A percentile compares a stretch with the other conserved stretches of the same genome.
These are phyloP conservation scores for Nylanderia fulva DNA, from an alignment of 1,140 invertebrate genomes.

Conservation along the genomic window DNA sequence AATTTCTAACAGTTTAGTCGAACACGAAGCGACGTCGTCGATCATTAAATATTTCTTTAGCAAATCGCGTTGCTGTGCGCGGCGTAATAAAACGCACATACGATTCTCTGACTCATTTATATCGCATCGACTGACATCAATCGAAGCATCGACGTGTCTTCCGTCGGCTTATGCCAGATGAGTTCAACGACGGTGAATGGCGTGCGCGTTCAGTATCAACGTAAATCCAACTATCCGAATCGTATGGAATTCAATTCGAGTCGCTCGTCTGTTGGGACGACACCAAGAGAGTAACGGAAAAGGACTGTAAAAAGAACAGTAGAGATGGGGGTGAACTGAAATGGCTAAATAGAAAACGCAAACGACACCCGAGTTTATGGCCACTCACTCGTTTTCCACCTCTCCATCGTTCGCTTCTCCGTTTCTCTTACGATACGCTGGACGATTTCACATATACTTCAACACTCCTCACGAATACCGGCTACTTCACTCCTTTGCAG, in stretches of 20 bases:
- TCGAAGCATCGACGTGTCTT: slow-evolving; percentile 62
- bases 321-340: slow-evolving; percentile 76
- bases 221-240: slow-evolving; percentile 78
- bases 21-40: neutral
- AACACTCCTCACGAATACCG: slow-evolving; percentile 19
- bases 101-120: slow-evolving; percentile 45
- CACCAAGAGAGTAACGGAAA: slow-evolving; percentile 58
- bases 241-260: slow-evolving; percentile 79
- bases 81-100: neutral
- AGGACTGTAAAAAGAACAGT: slow-evolving; percentile 56
- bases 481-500: slow-evolving; percentile 30
- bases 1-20: neutral
- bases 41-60: slow-evolving; percentile 35
- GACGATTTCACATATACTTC: slow-evolving; percentile 54
- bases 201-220: slow-evolving; percentile 69
- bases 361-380: slow-evolving; percentile 82
- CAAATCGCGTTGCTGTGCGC: neutral
- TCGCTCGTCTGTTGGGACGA: slow-evolving; percentile 71
- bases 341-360: slow-evolving; percentile 84
- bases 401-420: slow-evolving; percentile 60
- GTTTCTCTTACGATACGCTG: slow-evolving; percentile 63
- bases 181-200: slow-evolving; percentile 64
- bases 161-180: slow-evolving; percentile 59
- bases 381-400: slow-evolving; percentile 76
- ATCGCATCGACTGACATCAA: slow-evolving; percentile 60